Percentiles rank a stretch among this genome's conserved stretches.
Evolutionary conservation across 2,888 invertebrate genomes (phyloP).

Genomic region (Gasteruption jaculator): DNA sequence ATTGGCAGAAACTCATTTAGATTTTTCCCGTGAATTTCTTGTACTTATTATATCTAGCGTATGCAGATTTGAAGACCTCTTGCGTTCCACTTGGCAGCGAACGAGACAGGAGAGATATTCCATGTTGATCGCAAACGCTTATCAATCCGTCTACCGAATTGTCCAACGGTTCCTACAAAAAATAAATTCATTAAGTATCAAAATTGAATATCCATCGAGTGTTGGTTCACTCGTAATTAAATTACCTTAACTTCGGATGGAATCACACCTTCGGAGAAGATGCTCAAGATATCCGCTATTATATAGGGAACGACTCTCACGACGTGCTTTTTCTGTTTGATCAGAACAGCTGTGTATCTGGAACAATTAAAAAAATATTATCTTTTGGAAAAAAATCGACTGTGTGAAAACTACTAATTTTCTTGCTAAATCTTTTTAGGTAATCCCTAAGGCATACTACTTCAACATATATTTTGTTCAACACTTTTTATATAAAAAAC

Average conservation of each 20-base stretch:
- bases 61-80: conserved; percentile 40
- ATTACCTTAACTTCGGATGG: conserved; percentile 38
- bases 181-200: conserved; percentile 11
- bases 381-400: conserved; percentile 1
- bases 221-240: background rate
- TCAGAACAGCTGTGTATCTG: conserved; percentile 31
- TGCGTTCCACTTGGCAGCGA: conserved; percentile 36
- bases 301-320: conserved; percentile 37
- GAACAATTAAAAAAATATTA: conserved; percentile 15
- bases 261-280: conserved; percentile 32
- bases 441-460: too few relatives aligned
- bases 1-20: too few relatives aligned
- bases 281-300: conserved; percentile 39
- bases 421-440: too few relatives aligned
- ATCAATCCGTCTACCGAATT: conserved; percentile 36
- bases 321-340: conserved; percentile 40
- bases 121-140: conserved; percentile 41
- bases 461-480: too few relatives aligned
- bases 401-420: too few relatives aligned
- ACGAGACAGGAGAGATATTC: conserved; percentile 36
- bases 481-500: too few relatives aligned
- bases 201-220: conserved; percentile 3
- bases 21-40: conserved; percentile 46
- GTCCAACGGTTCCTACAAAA: conserved; percentile 36
- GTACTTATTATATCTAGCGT: conserved; percentile 39